Percentiles rank a stretch among this genome's conserved stretches.
Conservation (phyloP, 2,113 vertebrate genomes). For the Brachyhypopomus gauderio region DNA sequence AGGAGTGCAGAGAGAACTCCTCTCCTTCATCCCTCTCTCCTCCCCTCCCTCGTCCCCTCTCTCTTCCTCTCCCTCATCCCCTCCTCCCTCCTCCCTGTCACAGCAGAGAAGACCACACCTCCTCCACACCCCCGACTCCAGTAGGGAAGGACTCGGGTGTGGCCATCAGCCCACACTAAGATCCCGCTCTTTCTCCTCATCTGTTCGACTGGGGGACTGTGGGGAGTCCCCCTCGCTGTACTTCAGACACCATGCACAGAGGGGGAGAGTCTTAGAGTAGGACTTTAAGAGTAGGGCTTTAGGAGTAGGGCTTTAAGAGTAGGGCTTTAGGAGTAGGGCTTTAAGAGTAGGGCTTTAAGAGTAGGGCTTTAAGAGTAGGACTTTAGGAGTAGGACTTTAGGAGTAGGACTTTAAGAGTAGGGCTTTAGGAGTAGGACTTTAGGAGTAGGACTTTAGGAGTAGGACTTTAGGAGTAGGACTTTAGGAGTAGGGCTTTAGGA, state of each 20-base stretch:
- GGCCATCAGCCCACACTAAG: not conserved
- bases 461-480: not conserved
- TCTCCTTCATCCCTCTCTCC: not conserved
- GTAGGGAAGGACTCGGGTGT: not conserved
- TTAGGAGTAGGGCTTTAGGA: not conserved
- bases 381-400: not conserved
- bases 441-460: not conserved
- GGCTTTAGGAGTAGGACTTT: not conserved
- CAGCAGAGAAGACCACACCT: no score
- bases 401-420: not conserved
- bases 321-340: not conserved
- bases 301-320: not conserved
- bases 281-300: not conserved
- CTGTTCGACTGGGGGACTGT: not conserved
- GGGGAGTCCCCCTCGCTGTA: not conserved
- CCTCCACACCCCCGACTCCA: conserved; percentile 23
- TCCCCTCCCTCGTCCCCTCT: no score
- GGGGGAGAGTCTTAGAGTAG: not conserved
- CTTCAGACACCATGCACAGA: not conserved
- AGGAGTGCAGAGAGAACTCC: not conserved
- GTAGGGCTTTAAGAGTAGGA: not conserved
- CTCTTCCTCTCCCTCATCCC: not conserved
- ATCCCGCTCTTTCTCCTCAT: conserved; percentile 14
- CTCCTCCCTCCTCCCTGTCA: not conserved
- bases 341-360: not conserved